These are phyloP conservation scores for Chesias legatella DNA, from an alignment of 2,888 invertebrate genomes.

Conservation along the genomic window DNA sequence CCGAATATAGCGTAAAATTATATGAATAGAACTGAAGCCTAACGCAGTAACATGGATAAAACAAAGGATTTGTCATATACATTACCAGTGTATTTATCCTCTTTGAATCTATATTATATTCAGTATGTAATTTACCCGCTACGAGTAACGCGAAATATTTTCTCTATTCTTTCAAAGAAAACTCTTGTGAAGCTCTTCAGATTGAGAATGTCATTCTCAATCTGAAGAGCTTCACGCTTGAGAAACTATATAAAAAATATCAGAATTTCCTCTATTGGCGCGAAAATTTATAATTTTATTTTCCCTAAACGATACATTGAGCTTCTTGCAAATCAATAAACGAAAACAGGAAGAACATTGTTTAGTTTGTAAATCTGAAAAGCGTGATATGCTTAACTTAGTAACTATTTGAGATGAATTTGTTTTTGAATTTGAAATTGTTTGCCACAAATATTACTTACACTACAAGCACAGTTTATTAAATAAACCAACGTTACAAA, in stretches of 20 bases:
- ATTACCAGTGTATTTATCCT: slow-evolving; percentile 18
- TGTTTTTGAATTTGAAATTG: too few relatives aligned
- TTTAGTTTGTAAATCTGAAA: too few relatives aligned
- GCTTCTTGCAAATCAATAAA: too few relatives aligned
- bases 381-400: too few relatives aligned
- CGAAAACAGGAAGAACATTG: too few relatives aligned
- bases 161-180: slow-evolving; percentile 31
- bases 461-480: slow-evolving; percentile 6
- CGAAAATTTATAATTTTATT: too few relatives aligned
- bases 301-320: too few relatives aligned
- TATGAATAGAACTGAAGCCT: slow-evolving; percentile 3
- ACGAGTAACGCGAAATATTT: slow-evolving; percentile 30
- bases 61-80: slow-evolving; percentile 19
- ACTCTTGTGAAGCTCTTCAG: too few relatives aligned
- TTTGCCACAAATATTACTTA: too few relatives aligned
- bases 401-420: too few relatives aligned
- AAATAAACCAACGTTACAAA: slow-evolving; percentile 9
- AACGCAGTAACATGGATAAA: slow-evolving; percentile 3
- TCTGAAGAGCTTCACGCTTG: not conserved
- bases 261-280: not conserved
- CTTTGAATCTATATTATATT: slow-evolving; percentile 33
- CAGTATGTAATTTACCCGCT: slow-evolving; percentile 29
- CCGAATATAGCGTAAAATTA: not conserved
- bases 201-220: too few relatives aligned
- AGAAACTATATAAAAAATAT: slow-evolving; percentile 1